These are phyloP conservation scores for Notechis scutatus DNA, from an alignment of 2,113 vertebrate species.

Conservation along the genomic window DNA sequence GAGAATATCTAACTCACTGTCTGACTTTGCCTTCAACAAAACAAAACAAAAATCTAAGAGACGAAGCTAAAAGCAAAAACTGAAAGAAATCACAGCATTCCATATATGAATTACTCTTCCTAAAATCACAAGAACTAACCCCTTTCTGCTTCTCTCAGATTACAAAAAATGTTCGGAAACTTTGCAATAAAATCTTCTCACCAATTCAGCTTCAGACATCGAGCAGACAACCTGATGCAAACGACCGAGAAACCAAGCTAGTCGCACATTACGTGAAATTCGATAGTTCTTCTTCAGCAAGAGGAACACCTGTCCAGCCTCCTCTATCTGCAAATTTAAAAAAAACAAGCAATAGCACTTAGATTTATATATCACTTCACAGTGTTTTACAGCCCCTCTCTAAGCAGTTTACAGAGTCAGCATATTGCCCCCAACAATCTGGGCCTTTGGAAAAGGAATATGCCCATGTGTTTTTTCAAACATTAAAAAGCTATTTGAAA, in stretches of 20 bases:
- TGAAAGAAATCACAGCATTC: background rate
- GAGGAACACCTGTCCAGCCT: slow-evolving; percentile 93
- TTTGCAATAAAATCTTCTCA: slow-evolving; percentile 59
- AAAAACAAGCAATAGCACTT: background rate
- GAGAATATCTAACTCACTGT: slow-evolving; percentile 87
- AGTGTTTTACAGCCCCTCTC: too few relatives aligned
- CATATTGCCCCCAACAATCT: too few relatives aligned
- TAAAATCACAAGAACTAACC: background rate
- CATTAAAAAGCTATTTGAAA: background rate
- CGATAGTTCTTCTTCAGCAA: slow-evolving; percentile 96
- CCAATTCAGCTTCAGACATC: slow-evolving; percentile 80
- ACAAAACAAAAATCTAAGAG: background rate
- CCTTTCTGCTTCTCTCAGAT: background rate
- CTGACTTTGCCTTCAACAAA: slow-evolving; percentile 75
- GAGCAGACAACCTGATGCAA: slow-evolving; percentile 89
- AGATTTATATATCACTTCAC: too few relatives aligned
- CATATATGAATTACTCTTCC: background rate
- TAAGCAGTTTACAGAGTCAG: too few relatives aligned
- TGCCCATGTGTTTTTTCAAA: background rate
- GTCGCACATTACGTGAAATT: slow-evolving; percentile 93
- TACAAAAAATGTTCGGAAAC: background rate
- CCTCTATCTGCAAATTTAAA: slow-evolving; percentile 81
- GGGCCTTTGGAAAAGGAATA: too few relatives aligned
- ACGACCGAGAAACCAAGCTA: slow-evolving; percentile 92
- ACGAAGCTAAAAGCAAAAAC: background rate